These are phyloP conservation scores for Graptemys geographica DNA, from an alignment of 2,797 vertebrate genomes.

Conservation along the genomic window DNA sequence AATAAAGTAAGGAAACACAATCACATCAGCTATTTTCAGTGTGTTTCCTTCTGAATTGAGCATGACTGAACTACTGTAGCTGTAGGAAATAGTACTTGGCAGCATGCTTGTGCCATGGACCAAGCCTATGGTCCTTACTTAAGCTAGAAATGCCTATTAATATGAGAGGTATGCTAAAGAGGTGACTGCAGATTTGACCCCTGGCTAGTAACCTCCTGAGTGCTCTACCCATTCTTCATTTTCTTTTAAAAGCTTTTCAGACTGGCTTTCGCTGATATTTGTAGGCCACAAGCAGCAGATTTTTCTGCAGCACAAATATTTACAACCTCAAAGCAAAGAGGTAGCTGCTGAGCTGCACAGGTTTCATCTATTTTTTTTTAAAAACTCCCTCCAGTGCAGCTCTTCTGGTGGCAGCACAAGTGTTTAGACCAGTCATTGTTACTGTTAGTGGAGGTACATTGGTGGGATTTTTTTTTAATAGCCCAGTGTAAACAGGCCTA, in stretches of 20 bases:
- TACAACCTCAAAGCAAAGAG: background rate
- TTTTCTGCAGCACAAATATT: background rate
- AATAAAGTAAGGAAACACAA: background rate
- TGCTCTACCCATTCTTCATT: background rate
- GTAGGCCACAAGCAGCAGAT: background rate
- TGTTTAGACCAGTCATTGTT: background rate
- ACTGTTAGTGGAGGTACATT: background rate
- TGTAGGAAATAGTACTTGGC: constrained; percentile 11
- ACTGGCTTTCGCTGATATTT: background rate
- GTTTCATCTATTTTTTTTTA: background rate
- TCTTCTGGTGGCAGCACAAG: background rate
- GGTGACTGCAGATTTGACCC: background rate
- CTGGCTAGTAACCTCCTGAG: background rate
- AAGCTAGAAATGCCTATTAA: background rate
- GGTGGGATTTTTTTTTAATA: background rate
- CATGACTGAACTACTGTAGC: background rate
- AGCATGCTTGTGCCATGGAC: background rate
- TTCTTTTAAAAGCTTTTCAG: background rate
- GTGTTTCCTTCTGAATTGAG: background rate
- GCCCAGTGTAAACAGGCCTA: background rate
- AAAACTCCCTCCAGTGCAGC: background rate
- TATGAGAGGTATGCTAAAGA: background rate
- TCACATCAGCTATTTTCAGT: background rate
- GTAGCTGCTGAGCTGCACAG: rapidly evolving
- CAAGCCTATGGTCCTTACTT: constrained; percentile 6